Evolutionary conservation across 2,797 vertebrate species (phyloP).

Genomic region (Remorina albescens): DNA sequence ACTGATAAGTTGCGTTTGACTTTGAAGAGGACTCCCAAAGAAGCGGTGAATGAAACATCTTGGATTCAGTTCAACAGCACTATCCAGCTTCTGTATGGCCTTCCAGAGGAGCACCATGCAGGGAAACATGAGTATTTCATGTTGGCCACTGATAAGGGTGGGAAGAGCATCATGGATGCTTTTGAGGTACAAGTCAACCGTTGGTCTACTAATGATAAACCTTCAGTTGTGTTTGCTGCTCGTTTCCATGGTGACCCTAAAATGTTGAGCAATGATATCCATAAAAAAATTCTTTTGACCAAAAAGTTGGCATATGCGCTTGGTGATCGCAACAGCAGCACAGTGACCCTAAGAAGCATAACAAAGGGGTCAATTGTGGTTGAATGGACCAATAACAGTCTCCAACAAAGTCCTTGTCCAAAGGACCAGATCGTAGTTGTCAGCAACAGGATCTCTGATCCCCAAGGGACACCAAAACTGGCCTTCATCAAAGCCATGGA

Average conservation of each 20-base stretch:
- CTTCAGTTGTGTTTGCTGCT: constrained; percentile 92
- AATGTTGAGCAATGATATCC: constrained; percentile 87
- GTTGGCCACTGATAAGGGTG: constrained; percentile 96
- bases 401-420: constrained; percentile 91
- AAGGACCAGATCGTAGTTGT: constrained; percentile 91
- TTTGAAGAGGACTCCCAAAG: constrained; percentile 90
- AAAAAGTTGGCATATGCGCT: constrained; percentile 94
- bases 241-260: constrained; percentile 91
- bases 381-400: constrained; percentile 97
- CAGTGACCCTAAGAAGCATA: constrained; percentile 92
- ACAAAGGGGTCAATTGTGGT: constrained; percentile 93
- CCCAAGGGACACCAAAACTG: constrained; percentile 85
- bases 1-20: constrained; percentile 96
- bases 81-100: constrained; percentile 96
- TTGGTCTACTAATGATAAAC: constrained; percentile 88
- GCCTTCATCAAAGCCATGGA: constrained; percentile 90
- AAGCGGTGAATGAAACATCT: constrained; percentile 90
- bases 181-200: constrained; percentile 95
- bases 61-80: constrained; percentile 99
- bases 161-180: constrained; percentile 92
- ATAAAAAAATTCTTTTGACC: constrained; percentile 94
- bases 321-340: constrained; percentile 95
- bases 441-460: constrained; percentile 89
- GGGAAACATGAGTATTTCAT: constrained; percentile 98
- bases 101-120: constrained; percentile 89